Evolutionary conservation across 2,797 vertebrate species (phyloP).

Genomic region (Nannoperca obscura): DNA sequence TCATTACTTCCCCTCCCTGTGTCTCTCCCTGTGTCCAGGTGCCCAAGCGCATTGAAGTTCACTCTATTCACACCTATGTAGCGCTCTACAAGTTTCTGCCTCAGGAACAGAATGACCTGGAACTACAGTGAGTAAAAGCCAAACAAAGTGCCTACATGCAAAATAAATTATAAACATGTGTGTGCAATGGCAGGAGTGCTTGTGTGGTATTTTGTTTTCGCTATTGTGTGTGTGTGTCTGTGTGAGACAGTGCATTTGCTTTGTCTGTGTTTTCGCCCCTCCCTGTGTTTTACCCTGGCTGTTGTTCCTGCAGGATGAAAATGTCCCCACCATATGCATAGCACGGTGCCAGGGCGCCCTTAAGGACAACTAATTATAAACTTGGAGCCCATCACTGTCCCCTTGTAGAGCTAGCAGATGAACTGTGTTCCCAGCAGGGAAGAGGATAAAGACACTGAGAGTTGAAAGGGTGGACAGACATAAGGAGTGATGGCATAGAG

Average conservation of each 20-base stretch:
- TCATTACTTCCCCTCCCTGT: constrained; percentile 19
- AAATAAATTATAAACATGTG: constrained; percentile 18
- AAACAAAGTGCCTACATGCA: constrained; percentile 18
- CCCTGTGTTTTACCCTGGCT: constrained; percentile 36
- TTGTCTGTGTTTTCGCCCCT: constrained; percentile 29
- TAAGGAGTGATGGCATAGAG: constrained; percentile 31
- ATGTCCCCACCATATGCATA: constrained; percentile 75
- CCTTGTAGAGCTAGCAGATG: constrained; percentile 50
- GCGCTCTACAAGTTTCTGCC: constrained; percentile 94
- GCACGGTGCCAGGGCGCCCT: constrained; percentile 61
- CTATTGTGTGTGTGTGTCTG: background rate
- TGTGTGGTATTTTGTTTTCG: constrained; percentile 19
- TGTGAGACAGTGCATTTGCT: constrained; percentile 11
- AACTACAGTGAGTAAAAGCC: constrained; percentile 89
- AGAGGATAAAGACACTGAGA: constrained; percentile 66
- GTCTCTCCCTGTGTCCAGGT: constrained; percentile 66
- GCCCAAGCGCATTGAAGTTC: constrained; percentile 86
- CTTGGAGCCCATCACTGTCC: constrained; percentile 60
- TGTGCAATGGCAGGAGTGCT: constrained; percentile 9
- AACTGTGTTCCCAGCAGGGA: constrained; percentile 63
- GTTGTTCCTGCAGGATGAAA: constrained; percentile 62
- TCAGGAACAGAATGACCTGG: constrained; percentile 93
- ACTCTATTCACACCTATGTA: constrained; percentile 93
- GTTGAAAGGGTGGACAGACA: constrained; percentile 59
- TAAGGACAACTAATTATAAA: constrained; percentile 81